A percentile compares a stretch with the other conserved stretches of the same genome.
Conservation (phyloP, 2,797 vertebrate species). For the Artibeus lituratus region DNA sequence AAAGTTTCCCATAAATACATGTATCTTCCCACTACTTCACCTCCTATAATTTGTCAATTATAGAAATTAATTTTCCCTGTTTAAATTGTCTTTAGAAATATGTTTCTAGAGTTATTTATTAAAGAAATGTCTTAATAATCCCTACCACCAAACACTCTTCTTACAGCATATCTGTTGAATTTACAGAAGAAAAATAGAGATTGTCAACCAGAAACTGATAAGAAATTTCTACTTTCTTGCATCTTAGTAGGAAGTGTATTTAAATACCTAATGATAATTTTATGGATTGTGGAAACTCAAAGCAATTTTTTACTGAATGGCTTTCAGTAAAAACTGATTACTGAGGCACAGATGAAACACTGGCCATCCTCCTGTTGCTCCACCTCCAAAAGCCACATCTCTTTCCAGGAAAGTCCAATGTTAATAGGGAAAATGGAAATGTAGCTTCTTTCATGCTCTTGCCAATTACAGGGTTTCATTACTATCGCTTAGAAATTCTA, state of each 20-base stretch:
- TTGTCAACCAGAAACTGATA: neutral
- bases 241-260: neutral
- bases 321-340: neutral
- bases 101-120: neutral
- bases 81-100: constrained; percentile 25
- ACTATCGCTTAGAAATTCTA: constrained; percentile 10
- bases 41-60: neutral
- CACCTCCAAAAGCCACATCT: neutral
- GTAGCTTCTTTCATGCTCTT: neutral
- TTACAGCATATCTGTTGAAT: neutral
- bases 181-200: neutral
- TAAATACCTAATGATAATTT: neutral
- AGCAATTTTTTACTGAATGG: neutral
- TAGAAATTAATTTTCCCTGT: neutral
- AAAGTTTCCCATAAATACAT: neutral
- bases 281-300: neutral
- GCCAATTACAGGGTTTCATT: constrained; percentile 41
- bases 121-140: neutral
- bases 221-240: neutral
- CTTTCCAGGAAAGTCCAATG: neutral
- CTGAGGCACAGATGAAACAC: neutral
- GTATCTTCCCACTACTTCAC: neutral
- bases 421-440: constrained; percentile 11
- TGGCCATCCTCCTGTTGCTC: neutral
- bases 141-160: neutral